Evolutionary conservation across 2,113 vertebrate genomes (phyloP).

Genomic region (Thalassarche chlororhynchos): DNA sequence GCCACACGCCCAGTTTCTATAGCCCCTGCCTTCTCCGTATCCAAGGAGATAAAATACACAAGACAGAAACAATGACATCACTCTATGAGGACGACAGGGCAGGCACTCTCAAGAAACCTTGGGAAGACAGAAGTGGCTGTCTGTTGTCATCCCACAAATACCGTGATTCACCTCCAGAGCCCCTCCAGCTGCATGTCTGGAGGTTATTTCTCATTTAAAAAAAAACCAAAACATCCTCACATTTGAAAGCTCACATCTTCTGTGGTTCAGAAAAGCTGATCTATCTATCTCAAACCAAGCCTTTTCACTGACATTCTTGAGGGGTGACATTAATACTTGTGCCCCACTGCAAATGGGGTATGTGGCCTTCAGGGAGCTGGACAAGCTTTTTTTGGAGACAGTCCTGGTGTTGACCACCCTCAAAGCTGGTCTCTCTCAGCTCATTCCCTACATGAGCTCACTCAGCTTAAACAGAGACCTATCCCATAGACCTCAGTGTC

Average conservation of each 20-base stretch:
- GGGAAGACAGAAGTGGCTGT: not conserved
- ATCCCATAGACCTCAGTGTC: not conserved
- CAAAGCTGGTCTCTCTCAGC: not conserved
- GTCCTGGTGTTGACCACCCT: not conserved
- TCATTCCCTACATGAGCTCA: not conserved
- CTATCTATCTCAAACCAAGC: not conserved
- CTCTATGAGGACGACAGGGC: not conserved
- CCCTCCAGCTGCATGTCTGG: not conserved
- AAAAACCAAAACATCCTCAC: not conserved
- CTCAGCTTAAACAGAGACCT: not conserved
- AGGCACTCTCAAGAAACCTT: not conserved
- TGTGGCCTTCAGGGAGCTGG: not conserved
- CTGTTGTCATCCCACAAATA: not conserved
- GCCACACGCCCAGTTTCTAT: conserved; percentile 56
- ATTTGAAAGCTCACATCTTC: not conserved
- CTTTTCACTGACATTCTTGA: not conserved
- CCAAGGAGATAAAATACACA: conserved; percentile 68
- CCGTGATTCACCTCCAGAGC: not conserved
- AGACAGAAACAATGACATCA: conserved; percentile 59
- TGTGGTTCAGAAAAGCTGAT: not conserved
- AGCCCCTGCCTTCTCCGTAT: not conserved
- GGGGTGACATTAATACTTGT: not conserved
- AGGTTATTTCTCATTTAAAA: not conserved
- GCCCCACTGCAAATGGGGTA: not conserved
- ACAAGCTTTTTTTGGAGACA: not conserved